Conservation (phyloP, 1,140 invertebrate genomes). For the Zaprionus ornatus region DNA sequence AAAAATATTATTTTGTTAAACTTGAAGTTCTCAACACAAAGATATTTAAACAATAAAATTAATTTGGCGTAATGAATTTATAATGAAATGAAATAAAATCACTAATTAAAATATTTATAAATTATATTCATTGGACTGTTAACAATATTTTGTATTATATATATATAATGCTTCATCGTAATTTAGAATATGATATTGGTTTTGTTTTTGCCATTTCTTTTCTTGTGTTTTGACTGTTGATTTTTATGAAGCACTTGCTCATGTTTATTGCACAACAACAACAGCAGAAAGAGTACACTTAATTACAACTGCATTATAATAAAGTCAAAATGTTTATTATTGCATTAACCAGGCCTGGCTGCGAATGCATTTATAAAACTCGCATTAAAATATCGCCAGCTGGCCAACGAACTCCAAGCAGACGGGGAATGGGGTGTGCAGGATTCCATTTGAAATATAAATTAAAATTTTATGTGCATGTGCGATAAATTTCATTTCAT, state of each 20-base stretch:
- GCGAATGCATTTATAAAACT: conserved; percentile 38
- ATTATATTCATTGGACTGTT: neutral
- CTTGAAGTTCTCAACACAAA: too few species aligned
- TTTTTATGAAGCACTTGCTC: conserved; percentile 34
- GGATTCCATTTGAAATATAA: conserved; percentile 35
- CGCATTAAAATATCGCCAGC: conserved; percentile 43
- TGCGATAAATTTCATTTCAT: conserved; percentile 51
- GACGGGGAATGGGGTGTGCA: neutral
- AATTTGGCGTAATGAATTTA: too few species aligned
- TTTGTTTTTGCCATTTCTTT: neutral
- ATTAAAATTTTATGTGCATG: conserved; percentile 50
- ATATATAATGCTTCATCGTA: neutral
- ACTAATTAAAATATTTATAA: neutral
- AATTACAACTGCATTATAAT: conserved; percentile 58
- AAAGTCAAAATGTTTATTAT: conserved; percentile 44
- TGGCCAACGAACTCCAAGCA: conserved; percentile 1
- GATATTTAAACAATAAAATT: too few species aligned
- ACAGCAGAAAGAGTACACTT: conserved; percentile 20
- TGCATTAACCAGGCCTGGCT: conserved; percentile 44
- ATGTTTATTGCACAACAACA: conserved; percentile 24
- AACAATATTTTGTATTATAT: neutral
- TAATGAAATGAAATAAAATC: too few species aligned
- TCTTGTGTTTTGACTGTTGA: conserved; percentile 29
- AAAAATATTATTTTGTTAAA: conserved; percentile 3
- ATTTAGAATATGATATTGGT: neutral